These are phyloP conservation scores for Brachyhypopomus gauderio DNA, from an alignment of 2,113 vertebrate species.

Conservation along the genomic window DNA sequence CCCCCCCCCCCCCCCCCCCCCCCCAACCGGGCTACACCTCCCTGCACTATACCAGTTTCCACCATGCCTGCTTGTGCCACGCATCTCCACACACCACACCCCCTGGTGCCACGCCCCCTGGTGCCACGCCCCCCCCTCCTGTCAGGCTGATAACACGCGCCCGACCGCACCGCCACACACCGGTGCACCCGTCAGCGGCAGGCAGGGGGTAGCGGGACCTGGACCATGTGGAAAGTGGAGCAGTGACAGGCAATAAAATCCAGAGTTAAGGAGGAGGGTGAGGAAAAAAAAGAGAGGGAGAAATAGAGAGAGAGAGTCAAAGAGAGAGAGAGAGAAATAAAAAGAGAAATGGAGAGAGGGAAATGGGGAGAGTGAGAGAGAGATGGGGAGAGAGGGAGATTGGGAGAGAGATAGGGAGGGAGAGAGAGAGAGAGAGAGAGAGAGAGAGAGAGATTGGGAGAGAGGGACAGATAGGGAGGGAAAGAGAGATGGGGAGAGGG, in stretches of 20 bases:
- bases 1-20: too few relatives aligned
- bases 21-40: too few relatives aligned
- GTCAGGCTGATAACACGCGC: slow-evolving; percentile 39
- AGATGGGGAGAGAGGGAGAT: not conserved
- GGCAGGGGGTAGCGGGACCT: not conserved
- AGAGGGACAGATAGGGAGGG: not conserved
- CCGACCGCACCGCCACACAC: slow-evolving; percentile 31
- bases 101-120: not conserved
- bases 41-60: too few relatives aligned
- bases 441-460: not conserved
- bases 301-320: too few relatives aligned
- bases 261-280: slow-evolving; percentile 2
- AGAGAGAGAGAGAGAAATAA: too few relatives aligned
- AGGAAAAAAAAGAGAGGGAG: not conserved
- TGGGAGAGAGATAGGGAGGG: not conserved
- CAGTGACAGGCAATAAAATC: slow-evolving; percentile 25
- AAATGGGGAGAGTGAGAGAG: not conserved
- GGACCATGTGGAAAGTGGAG: not conserved
- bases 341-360: not conserved
- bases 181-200: slow-evolving; percentile 39
- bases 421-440: not conserved
- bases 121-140: slow-evolving; percentile 33
- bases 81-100: too few relatives aligned
- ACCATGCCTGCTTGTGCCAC: too few relatives aligned
- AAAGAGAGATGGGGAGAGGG: not conserved